phyloP scores from a whole-genome alignment of 1,140 invertebrate species.

The Drosophila carrolli region DNA sequence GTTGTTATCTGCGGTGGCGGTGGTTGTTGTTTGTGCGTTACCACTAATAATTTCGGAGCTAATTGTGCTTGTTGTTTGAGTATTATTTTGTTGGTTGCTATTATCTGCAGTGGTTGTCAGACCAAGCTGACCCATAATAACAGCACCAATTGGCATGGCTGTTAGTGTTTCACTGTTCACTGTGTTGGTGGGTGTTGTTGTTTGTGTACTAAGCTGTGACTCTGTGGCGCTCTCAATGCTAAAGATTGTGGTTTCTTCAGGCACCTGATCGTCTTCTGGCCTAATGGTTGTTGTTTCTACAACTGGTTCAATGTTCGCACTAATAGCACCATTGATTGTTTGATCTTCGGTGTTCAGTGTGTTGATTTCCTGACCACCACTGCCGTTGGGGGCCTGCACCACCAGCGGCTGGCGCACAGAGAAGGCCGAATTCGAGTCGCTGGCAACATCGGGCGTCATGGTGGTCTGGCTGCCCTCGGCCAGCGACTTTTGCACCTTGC shows the following conservation, averaged over 20 bases:
- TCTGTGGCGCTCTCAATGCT: slow-evolving; percentile 13
- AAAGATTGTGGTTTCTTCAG: slow-evolving; percentile 26
- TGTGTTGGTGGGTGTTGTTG: not conserved
- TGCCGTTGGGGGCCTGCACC: slow-evolving; percentile 51
- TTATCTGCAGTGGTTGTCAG: not conserved
- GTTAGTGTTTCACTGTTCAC: slow-evolving; percentile 13
- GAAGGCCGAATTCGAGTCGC: slow-evolving; percentile 70
- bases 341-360: slow-evolving; percentile 3
- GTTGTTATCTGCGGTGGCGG: not conserved
- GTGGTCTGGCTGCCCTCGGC: slow-evolving; percentile 28
- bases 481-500: slow-evolving; percentile 72
- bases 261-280: slow-evolving; percentile 5
- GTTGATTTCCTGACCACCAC: slow-evolving; percentile 5
- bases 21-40: not conserved
- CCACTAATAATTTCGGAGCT: not conserved
- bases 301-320: not conserved
- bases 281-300: slow-evolving; percentile 10
- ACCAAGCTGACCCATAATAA: slow-evolving; percentile 32
- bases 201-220: not conserved
- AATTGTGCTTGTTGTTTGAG: slow-evolving; percentile 7
- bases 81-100: not conserved
- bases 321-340: slow-evolving; percentile 1
- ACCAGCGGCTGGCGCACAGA: slow-evolving; percentile 64
- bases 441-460: slow-evolving; percentile 6
- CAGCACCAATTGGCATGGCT: slow-evolving; percentile 32